phyloP scores from a whole-genome alignment of 2,888 invertebrate species.

The Phanerotoma sp. region DNA sequence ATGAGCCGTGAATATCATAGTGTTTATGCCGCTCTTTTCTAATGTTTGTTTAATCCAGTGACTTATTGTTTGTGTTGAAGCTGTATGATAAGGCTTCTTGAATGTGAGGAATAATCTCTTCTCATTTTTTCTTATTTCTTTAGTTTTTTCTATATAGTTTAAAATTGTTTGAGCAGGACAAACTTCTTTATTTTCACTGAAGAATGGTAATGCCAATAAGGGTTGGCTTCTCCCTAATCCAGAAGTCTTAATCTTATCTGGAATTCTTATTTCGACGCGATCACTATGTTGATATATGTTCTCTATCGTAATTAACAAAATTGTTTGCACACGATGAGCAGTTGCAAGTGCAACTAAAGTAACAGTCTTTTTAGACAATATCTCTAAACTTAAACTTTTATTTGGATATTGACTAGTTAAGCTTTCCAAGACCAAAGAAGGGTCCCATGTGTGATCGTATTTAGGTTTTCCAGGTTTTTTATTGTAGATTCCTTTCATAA shows the following conservation, averaged over 20 bases:
- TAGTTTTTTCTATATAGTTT: conserved; percentile 12
- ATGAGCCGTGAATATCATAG: not conserved
- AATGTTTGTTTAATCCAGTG: conserved; percentile 10
- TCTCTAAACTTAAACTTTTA: conserved; percentile 17
- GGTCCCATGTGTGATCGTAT: conserved; percentile 30
- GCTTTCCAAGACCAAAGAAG: conserved; percentile 16
- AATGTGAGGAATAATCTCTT: not conserved
- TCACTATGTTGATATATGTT: conserved; percentile 3
- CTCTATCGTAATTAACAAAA: conserved; percentile 4
- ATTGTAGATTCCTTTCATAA: conserved; percentile 35
- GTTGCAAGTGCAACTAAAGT: conserved; percentile 32
- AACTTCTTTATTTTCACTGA: conserved; percentile 5
- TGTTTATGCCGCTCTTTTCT: conserved; percentile 1
- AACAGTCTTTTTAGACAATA: conserved; percentile 20
- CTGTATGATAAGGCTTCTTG: conserved; percentile 10
- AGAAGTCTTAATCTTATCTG: conserved; percentile 16
- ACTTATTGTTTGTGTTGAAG: conserved; percentile 14
- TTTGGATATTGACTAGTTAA: conserved; percentile 20
- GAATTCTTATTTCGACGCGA: conserved; percentile 13
- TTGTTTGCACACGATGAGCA: conserved; percentile 20
- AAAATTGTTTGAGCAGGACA: conserved; percentile 6
- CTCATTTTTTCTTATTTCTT: not conserved
- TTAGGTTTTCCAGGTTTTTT: conserved; percentile 30
- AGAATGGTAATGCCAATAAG: conserved; percentile 12
- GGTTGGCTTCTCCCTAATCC: conserved; percentile 15